phyloP scores from a whole-genome alignment of 92 coral and sea anemone species.

The Epizoanthus ramosus region DNA sequence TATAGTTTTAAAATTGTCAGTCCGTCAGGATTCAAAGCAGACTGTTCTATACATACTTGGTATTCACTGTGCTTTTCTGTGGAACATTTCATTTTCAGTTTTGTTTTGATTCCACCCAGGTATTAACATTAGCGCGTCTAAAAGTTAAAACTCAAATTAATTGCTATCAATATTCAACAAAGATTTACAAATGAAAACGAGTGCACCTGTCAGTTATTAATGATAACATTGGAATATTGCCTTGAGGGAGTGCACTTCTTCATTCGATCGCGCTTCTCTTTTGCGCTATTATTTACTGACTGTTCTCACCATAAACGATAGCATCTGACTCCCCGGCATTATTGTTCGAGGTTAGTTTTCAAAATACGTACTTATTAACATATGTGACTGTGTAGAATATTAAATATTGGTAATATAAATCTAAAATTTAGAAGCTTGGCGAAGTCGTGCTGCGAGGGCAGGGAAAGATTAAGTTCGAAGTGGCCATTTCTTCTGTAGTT shows the following conservation, averaged over 20 bases:
- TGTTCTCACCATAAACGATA: not conserved
- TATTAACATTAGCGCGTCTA: conserved; percentile 1
- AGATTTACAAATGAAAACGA: not conserved
- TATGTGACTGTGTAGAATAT: not conserved
- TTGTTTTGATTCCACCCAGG: not conserved
- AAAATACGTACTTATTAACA: not conserved
- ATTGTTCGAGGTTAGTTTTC: conserved; percentile 32
- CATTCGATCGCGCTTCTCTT: not conserved
- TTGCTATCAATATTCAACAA: conserved; percentile 25
- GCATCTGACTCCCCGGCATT: not conserved
- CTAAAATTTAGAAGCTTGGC: not conserved
- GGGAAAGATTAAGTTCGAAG: not conserved
- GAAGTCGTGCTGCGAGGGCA: not conserved
- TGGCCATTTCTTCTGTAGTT: not conserved
- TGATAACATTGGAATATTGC: not conserved
- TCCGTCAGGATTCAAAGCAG: no score
- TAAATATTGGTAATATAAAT: not conserved
- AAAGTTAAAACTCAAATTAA: not conserved
- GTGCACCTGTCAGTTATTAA: conserved; percentile 28
- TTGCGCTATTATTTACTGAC: not conserved
- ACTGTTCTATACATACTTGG: no score
- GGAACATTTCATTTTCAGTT: no score
- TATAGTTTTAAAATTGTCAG: no score
- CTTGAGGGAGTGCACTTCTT: conserved; percentile 11
- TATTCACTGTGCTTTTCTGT: not conserved